A percentile compares a stretch with the other conserved stretches of the same genome.
phyloP scores from a whole-genome alignment of 1,140 invertebrate genomes.

The Gryllus bimaculatus region DNA sequence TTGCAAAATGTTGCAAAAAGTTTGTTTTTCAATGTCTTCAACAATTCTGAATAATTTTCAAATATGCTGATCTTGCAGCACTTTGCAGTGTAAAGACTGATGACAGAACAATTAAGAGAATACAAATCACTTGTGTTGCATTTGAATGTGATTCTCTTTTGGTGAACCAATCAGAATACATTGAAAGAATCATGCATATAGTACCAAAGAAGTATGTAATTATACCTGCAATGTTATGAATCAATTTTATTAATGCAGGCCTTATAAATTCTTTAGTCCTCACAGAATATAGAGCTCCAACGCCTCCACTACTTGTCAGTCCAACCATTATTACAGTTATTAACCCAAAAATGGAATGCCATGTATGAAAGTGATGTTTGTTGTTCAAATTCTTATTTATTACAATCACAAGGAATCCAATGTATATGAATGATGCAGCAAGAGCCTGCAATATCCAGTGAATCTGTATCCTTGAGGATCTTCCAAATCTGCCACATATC shows the following conservation, averaged over 20 bases:
- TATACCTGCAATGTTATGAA: conserved; percentile 14
- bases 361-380: conserved; percentile 15
- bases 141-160: not conserved
- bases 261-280: not conserved
- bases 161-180: conserved; percentile 13
- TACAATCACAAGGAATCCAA: conserved; percentile 16
- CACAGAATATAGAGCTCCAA: conserved; percentile 14
- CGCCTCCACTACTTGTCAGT: conserved; percentile 15
- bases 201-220: conserved; percentile 12
- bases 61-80: conserved; percentile 15
- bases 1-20: too few species aligned
- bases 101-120: conserved; percentile 8
- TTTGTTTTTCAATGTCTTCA: too few species aligned
- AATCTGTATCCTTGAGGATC: conserved; percentile 8
- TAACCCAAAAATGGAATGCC: conserved; percentile 12
- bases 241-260: conserved; percentile 17
- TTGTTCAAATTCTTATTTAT: conserved; percentile 17
- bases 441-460: conserved; percentile 17
- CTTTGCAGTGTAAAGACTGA: conserved; percentile 16
- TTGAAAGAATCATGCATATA: conserved; percentile 9
- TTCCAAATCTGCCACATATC: not conserved
- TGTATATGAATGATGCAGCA: conserved; percentile 17
- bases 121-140: conserved; percentile 16
- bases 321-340: conserved; percentile 11
- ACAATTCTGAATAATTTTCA: not conserved